These are phyloP conservation scores for Eristalinus aeneus DNA, from an alignment of 2,888 invertebrate genomes.

Conservation along the genomic window DNA sequence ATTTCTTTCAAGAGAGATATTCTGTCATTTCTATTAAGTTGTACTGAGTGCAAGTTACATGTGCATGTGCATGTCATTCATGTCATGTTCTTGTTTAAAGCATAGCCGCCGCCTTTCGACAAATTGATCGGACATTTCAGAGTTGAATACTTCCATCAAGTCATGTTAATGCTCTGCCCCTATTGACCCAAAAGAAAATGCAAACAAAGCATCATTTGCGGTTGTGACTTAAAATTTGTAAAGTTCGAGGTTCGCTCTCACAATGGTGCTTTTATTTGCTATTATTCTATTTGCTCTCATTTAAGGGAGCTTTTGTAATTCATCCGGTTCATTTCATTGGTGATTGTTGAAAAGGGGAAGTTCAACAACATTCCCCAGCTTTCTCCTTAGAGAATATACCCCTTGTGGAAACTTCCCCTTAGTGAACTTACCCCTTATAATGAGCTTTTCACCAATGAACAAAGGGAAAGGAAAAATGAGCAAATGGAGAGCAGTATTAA, in stretches of 20 bases:
- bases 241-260: background rate
- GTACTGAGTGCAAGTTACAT: background rate
- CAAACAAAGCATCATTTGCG: slow-evolving; percentile 3
- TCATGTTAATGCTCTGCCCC: background rate
- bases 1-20: slow-evolving; percentile 3
- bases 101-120: background rate
- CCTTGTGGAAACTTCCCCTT: background rate
- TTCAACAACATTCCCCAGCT: background rate
- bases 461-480: background rate
- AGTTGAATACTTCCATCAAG: slow-evolving; percentile 20
- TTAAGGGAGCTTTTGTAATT: background rate
- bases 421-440: background rate
- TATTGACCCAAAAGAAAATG: background rate
- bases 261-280: background rate
- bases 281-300: background rate
- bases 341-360: background rate
- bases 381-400: background rate
- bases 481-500: background rate
- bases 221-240: background rate
- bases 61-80: background rate
- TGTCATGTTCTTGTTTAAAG: background rate
- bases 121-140: background rate
- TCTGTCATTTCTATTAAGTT: slow-evolving; percentile 1
- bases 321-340: background rate
- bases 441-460: background rate